Percentiles rank a stretch among this genome's conserved stretches.
Conservation (phyloP, 2,888 invertebrate genomes). For the Melangyna quadrimaculata region DNA sequence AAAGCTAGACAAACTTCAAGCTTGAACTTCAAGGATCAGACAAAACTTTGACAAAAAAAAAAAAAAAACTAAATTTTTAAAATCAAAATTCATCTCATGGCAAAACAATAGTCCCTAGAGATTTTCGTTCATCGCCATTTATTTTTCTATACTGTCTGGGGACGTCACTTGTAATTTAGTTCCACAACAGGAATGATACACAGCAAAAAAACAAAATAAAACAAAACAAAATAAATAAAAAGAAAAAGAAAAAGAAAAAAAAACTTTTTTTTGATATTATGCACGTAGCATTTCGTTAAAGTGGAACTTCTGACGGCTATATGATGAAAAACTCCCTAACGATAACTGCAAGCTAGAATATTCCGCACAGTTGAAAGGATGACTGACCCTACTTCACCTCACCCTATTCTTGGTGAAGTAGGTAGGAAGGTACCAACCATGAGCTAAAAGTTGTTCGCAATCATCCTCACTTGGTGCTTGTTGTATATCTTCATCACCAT, state of each 20-base stretch:
- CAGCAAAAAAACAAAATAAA: not conserved
- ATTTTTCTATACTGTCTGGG: not conserved
- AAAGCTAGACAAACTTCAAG: not conserved
- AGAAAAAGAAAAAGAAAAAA: not conserved
- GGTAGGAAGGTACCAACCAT: not conserved
- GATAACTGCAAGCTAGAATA: constrained; percentile 28
- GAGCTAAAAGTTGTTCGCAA: not conserved
- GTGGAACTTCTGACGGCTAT: constrained; percentile 1
- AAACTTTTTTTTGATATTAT: not conserved
- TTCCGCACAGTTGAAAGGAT: constrained; percentile 19
- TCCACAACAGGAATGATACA: not conserved
- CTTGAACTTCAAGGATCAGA: not conserved
- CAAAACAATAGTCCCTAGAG: not conserved
- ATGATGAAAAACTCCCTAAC: constrained; percentile 29
- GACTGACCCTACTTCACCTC: constrained; percentile 46
- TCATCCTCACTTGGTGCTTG: not conserved
- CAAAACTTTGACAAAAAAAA: too few relatives aligned
- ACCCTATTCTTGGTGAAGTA: not conserved
- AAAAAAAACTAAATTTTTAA: not conserved
- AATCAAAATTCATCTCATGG: constrained; percentile 5
- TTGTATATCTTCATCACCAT: not conserved
- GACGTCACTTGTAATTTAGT: constrained; percentile 1
- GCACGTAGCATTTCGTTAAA: not conserved
- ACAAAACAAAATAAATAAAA: not conserved
- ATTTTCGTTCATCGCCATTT: constrained; percentile 3